Base-by-base conservation (phyloP, 2,113 vertebrate genomes). In the Sinocyclocheilus rhinocerous region DNA sequence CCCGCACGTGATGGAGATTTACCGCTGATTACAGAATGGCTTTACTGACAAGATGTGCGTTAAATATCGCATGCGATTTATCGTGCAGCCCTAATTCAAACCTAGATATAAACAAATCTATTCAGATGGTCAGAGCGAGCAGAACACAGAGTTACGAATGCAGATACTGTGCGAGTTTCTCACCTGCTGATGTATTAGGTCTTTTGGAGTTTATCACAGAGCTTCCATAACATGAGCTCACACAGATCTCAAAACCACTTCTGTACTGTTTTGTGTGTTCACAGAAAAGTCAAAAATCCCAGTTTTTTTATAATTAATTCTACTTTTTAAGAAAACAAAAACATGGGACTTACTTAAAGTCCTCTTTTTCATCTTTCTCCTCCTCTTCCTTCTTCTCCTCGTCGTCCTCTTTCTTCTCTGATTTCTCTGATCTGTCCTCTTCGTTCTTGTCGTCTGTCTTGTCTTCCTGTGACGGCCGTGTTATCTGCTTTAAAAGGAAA, bases 301-400 rank as follows among this genome's bases (percentile, higher is more conserved):
- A 3, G 1, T 3, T 42, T n/a, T 69, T 39, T 26, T 29, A 57
- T 13, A 33, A 79, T 22, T 6, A 79, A 79, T 79, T 79, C 10
- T 3, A 80, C 5, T 16, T 39, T n/a, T 80, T 79, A 55, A 8
- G 1, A 55, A 55, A 18, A 59, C 7, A n/a, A 61, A 77, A 16
- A 12, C 13, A 36, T 76, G 15, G 4, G 1, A 93, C 95, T 95
- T 89, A 98, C 98, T 97, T 98, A 76, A 96, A 95, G 70, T 99
- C 98, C 87, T 99, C 97, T 89, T 98, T 99, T 88, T 99, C 98
- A 94, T 99, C 97, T 93, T 99, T 99, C 93, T 99, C 98, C 92
- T 99, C 98, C 94, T 99, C 98, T 90, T 99, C 97, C 94, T 97
- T 99, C 92, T 97, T 99, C 93, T 99, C 98, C 57, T 96, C 95